phyloP scores from a whole-genome alignment of 2,113 vertebrate species.

The Laticauda laticaudata region DNA sequence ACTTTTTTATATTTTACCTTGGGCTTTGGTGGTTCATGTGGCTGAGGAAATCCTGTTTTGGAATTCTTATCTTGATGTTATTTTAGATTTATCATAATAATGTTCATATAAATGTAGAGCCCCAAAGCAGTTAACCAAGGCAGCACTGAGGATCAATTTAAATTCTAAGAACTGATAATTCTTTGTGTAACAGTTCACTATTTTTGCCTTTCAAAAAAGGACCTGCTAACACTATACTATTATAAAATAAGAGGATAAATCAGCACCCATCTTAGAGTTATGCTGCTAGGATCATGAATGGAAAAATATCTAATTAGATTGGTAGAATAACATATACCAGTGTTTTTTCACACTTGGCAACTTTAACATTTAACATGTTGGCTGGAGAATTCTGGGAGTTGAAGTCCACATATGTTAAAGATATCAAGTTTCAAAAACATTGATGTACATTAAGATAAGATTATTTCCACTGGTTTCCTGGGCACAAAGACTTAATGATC shows the following conservation, averaged over 20 bases:
- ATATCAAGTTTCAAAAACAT: not conserved
- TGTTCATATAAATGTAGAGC: not conserved
- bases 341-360: not conserved
- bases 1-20: not conserved
- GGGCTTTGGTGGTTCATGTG: not conserved
- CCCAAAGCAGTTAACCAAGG: not conserved
- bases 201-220: not conserved
- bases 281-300: not conserved
- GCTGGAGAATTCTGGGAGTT: not conserved
- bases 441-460: not conserved
- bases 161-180: no score
- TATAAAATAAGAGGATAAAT: not conserved
- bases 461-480: not conserved
- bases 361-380: not conserved
- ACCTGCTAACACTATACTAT: not conserved
- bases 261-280: not conserved
- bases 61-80: not conserved
- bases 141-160: not conserved
- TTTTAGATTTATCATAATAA: not conserved
- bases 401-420: not conserved
- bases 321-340: not conserved
- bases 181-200: not conserved
- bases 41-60: not conserved
- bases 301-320: not conserved
- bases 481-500: not conserved